Evolutionary conservation across 53 echinoderm and acorn worm genomes (phyloP).

Genomic region (Echinarachnius parma): DNA sequence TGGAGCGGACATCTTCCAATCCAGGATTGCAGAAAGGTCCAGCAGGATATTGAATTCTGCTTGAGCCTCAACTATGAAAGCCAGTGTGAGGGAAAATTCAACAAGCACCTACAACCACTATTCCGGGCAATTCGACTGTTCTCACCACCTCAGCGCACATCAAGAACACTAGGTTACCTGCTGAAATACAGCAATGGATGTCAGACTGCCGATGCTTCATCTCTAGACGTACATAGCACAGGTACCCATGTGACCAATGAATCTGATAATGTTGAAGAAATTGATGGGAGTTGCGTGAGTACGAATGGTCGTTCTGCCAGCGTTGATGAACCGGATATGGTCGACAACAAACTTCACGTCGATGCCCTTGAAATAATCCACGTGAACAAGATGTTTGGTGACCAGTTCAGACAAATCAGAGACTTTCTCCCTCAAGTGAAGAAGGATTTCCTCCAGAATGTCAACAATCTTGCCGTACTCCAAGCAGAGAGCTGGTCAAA

Average conservation of each 20-base stretch:
- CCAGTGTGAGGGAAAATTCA: constrained; percentile 41
- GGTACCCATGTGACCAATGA: too few relatives aligned
- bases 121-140: constrained; percentile 54
- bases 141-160: constrained; percentile 43
- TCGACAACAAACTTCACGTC: not conserved
- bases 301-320: not conserved
- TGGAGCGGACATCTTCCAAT: constrained; percentile 53
- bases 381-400: constrained; percentile 37
- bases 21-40: constrained; percentile 49
- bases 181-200: too few relatives aligned
- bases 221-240: too few relatives aligned
- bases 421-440: constrained; percentile 42
- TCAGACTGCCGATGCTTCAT: not conserved
- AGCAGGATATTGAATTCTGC: constrained; percentile 52
- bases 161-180: constrained; percentile 57
- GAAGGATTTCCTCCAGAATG: constrained; percentile 37
- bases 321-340: too few relatives aligned
- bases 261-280: not conserved
- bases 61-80: constrained; percentile 63
- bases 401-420: constrained; percentile 32
- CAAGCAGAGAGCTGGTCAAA: constrained; percentile 19
- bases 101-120: constrained; percentile 38
- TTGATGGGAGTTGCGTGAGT: not conserved
- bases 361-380: constrained; percentile 22
- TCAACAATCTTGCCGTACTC: constrained; percentile 32